Base-by-base conservation (phyloP, 2,888 invertebrate genomes). In the Epsilonema sp. region DNA sequence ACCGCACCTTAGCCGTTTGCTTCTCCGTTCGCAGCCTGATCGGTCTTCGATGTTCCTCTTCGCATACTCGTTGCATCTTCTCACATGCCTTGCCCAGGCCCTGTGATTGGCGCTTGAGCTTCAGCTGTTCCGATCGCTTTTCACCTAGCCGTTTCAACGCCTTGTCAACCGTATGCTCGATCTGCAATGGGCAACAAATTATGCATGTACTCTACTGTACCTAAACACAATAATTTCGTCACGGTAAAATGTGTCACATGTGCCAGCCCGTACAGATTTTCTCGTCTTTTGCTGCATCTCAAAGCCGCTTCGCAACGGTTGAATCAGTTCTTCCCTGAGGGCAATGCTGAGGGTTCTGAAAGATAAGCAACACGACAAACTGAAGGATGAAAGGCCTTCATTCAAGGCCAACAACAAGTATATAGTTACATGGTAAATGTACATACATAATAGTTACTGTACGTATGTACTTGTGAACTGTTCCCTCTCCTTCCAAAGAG, bases 221-320 rank as follows among this genome's bases (percentile, higher is more conserved):
- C n/a, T n/a, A n/a, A n/a, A n/a, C n/a, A n/a, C n/a, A n/a, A n/a
- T n/a, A n/a, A n/a, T n/a, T n/a, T n/a, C n/a, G n/a, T n/a, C n/a
- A n/a, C n/a, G n/a, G n/a, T n/a, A n/a, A n/a, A n/a, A n/a, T n/a
- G n/a, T n/a, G n/a, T n/a, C n/a, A n/a, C n/a, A n/a, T n/a, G n/a
- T n/a, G n/a, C n/a, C n/a, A n/a, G n/a, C n/a, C 24, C 20, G 8
- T 26, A 47, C 47, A 16, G 37, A 4, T 37, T 42, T 42, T 11
- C 42, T 26, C 5, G n/a, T 19, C 21, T 42, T 47, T 2, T 19
- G 3, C 26, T 47, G 47, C 1, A 24, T 8, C 4, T 42, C 26
- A 26, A 16, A 42, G 21, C 19, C 47, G 26, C 4, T 19, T 20
- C 37, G 36, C 42, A 47, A 38, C 21, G 47, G 47, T 11, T 31